Conservation (phyloP, 2,113 vertebrate genomes). For the Gallinago undulata region DNA sequence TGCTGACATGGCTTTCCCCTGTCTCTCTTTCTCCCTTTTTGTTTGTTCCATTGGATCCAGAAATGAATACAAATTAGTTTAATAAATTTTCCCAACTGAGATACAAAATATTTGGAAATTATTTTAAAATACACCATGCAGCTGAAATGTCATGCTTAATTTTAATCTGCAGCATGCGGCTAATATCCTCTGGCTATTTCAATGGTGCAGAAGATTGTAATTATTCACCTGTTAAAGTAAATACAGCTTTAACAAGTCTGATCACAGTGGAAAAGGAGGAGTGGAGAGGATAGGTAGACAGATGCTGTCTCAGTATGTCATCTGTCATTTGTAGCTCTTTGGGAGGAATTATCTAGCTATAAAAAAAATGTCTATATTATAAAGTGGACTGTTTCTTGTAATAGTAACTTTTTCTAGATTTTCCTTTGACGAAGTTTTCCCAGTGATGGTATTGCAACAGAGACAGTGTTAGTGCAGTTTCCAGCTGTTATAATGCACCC, state of each 20-base stretch:
- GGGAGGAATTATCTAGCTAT: neutral
- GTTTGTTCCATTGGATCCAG: neutral
- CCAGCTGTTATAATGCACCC: neutral
- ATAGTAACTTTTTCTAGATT: neutral
- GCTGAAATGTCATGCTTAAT: slow-evolving; percentile 39
- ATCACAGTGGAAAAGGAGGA: slow-evolving; percentile 22
- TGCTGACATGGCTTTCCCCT: neutral
- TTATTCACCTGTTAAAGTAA: slow-evolving; percentile 58
- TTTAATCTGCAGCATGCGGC: neutral
- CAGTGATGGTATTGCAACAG: neutral
- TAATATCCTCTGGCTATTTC: slow-evolving; percentile 29
- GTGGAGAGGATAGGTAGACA: slow-evolving; percentile 4
- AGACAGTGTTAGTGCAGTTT: neutral
- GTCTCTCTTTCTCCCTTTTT: neutral
- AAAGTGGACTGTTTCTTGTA: neutral
- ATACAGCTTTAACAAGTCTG: slow-evolving; percentile 5
- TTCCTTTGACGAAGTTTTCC: neutral
- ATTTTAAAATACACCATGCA: neutral
- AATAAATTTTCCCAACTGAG: slow-evolving; percentile 35
- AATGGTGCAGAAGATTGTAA: slow-evolving; percentile 35
- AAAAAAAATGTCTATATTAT: neutral
- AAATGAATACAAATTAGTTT: slow-evolving; percentile 21
- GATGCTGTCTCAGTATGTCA: slow-evolving; percentile 24
- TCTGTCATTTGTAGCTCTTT: slow-evolving; percentile 18
- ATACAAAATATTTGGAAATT: neutral